Base-by-base conservation (phyloP, 2,113 vertebrate species). In the Athene noctua region DNA sequence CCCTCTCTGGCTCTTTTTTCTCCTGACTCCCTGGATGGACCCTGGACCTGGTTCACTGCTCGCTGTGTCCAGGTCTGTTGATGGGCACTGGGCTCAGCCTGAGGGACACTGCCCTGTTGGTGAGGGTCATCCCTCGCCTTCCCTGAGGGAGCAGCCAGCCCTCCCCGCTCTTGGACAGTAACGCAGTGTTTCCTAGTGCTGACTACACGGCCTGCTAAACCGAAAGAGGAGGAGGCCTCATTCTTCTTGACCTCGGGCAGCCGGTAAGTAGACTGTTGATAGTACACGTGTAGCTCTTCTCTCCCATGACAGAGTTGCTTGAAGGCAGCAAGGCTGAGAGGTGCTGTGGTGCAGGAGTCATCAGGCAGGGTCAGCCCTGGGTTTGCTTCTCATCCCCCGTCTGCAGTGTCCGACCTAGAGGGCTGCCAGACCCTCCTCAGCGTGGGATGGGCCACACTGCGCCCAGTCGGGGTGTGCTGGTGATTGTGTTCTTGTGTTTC, bases 21-120 rank as follows among this genome's bases (percentile, higher is more conserved):
- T 49, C 20, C 44, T 40, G 55, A 9, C 29, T 27, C 63, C 58
- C 17, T 6, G 11, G 22, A 13, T 17, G 55, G 38, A 16, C 26
- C 5, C 32, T 15, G 15, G 27, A 2, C 4, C 42, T 19, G 49
- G 6, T 10, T 47, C 7, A 0, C 23, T n/a, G 57, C 25, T n/a
- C 0, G 0, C 15, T 2, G 0, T 9, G n/a, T 11, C 6, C 20
- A 9, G 6, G 9, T 13, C 63, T 70, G 23, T 25, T 67, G 15
- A 21, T 47, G 38, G 54, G 14, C 1, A 0, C 34, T 6, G 46
- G 27, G 42, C n/a, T 62, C 10, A 25, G 26, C 1, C 27, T 21
- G 71, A 30, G 32, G 58, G 57, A 27, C 4, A 0, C 15, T 27
- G 78, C 46, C 13, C 16, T 36, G 18, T 4, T 11, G 7, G 6